These are phyloP conservation scores for Apamea monoglypha DNA, from an alignment of 2,888 invertebrate genomes.

Conservation along the genomic window DNA sequence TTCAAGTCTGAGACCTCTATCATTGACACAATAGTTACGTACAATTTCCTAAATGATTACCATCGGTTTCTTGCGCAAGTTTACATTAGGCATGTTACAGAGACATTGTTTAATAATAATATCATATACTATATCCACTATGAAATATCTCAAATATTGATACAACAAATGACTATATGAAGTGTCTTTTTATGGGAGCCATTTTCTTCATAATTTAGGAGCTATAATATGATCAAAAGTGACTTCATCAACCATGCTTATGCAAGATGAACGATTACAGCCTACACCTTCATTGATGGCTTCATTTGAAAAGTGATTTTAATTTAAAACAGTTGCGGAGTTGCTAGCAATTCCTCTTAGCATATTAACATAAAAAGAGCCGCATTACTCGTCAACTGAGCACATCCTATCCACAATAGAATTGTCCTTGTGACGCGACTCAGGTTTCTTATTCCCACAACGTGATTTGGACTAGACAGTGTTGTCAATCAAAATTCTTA, in stretches of 20 bases:
- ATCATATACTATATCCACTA: not conserved
- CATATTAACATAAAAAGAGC: slow-evolving; percentile 63
- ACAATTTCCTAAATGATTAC: not conserved
- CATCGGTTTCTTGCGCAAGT: not conserved
- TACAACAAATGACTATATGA: not conserved
- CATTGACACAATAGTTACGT: not conserved
- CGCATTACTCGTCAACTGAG: slow-evolving; percentile 66
- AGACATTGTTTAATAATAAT: not conserved
- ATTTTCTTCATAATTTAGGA: not conserved
- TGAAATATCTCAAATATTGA: not conserved
- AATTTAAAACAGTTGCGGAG: slow-evolving; percentile 34
- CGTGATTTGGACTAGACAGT: slow-evolving; percentile 31
- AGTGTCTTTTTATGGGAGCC: not conserved
- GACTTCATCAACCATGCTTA: slow-evolving; percentile 24
- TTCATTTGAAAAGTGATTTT: slow-evolving; percentile 32
- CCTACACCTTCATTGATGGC: slow-evolving; percentile 15
- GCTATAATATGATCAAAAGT: slow-evolving; percentile 5
- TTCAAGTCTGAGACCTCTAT: not conserved
- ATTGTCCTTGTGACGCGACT: slow-evolving; percentile 72
- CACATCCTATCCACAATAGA: slow-evolving; percentile 75
- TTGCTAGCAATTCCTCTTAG: slow-evolving; percentile 40
- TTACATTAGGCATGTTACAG: not conserved
- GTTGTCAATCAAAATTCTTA: slow-evolving; percentile 8
- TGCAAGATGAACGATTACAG: slow-evolving; percentile 9
- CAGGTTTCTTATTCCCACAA: slow-evolving; percentile 66